Percentiles rank a stretch among this genome's conserved stretches.
Conservation (phyloP, 2,888 invertebrate genomes). For the Orchesellides sinensis region DNA sequence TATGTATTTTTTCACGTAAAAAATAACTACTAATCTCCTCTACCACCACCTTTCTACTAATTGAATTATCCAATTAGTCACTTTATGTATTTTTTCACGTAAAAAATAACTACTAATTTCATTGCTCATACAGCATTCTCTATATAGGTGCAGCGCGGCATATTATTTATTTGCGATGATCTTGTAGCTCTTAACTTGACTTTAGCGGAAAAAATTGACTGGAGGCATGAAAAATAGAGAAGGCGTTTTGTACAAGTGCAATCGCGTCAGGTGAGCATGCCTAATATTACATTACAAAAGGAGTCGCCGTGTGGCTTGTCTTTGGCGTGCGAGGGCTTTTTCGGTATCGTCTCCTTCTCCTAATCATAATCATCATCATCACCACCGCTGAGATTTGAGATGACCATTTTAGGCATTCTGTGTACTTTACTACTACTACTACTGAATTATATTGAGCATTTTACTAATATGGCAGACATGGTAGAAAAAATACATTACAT, state of each 20-base stretch:
- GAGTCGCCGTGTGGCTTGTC: background rate
- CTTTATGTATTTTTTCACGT: constrained; percentile 35
- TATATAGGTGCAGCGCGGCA: background rate
- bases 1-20: constrained; percentile 31
- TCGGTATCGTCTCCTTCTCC: constrained; percentile 50
- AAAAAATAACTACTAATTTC: constrained; percentile 41
- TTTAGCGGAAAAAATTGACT: constrained; percentile 53
- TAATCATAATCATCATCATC: constrained; percentile 38
- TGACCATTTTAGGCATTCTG: constrained; percentile 26
- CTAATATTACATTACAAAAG: background rate
- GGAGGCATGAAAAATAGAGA: constrained; percentile 56
- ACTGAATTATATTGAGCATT: constrained; percentile 22
- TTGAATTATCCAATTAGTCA: constrained; percentile 66
- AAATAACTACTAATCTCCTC: constrained; percentile 38
- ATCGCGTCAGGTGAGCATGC: too few relatives aligned
- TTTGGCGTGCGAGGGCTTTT: constrained; percentile 24
- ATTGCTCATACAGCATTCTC: constrained; percentile 20
- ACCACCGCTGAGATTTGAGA: background rate
- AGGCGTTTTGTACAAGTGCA: constrained; percentile 56
- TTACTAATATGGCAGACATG: constrained; percentile 4
- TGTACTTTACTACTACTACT: background rate
- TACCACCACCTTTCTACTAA: constrained; percentile 25
- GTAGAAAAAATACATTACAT: background rate
- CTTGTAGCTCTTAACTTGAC: background rate
- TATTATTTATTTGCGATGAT: constrained; percentile 10